Base-by-base conservation (phyloP, 2,888 invertebrate genomes). In the Idaea aversata region DNA sequence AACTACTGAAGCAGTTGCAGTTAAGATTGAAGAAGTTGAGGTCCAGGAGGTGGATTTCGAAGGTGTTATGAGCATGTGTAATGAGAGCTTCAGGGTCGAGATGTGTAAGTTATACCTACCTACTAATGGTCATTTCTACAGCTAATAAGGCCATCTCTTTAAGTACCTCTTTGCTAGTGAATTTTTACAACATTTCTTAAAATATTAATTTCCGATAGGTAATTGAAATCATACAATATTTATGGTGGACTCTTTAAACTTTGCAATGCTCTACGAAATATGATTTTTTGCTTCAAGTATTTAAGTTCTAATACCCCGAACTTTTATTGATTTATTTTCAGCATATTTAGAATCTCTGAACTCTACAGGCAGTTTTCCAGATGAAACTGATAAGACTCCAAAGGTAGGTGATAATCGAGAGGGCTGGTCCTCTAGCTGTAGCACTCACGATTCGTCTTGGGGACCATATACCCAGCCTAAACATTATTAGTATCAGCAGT, bases 381-480 rank as follows among this genome's bases (percentile, higher is more conserved):
- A 94, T 70, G 94, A 94, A 78, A 90, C 87, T 5, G 94, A 94
- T 62, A 90, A 81, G 76, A 94, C 94, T 0, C 94, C 94, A 7
- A 94, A 94, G 91, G 95, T 94, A 84, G 77, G 70, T 68, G 3
- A 25, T 25, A 25, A 25, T 25, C 25, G 25, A 2, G 25, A 25
- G 25, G 3, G 25, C 25, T 1, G 3, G 25, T 25, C 25, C 25
- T 25, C 3, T 25, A 25, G 25, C 25, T 25, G 3, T 25, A 25
- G 25, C 2, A 25, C 3, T 2, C 25, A 25, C 3, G 3, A 25
- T 25, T 25, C 25, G 1, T 25, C 25, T 25, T 25, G 25, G 25
- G 25, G 25, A 25, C 25, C 25, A 25, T 25, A 25, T 25, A 25
- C 25, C 25, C 3, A 25, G 25, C 25, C 25, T 25, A 25, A 25